A percentile compares a stretch with the other conserved stretches of the same genome.
These are phyloP conservation scores for Silurus lanzhouensis DNA, from an alignment of 2,797 vertebrate genomes.

Conservation along the genomic window DNA sequence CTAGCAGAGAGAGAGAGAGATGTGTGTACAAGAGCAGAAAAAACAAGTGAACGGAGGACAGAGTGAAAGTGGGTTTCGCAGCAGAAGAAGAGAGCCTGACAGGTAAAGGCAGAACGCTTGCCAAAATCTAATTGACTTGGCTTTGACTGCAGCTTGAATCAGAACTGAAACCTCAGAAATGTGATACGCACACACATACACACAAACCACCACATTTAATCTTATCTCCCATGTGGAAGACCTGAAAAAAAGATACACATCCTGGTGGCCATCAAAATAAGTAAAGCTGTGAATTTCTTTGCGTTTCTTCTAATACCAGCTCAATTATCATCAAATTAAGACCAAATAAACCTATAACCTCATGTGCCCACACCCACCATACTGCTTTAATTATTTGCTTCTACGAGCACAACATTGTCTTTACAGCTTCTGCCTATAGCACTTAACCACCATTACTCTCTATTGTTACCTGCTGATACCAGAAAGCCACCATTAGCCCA, in stretches of 20 bases:
- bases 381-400: constrained; percentile 9
- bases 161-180: background rate
- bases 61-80: constrained; percentile 31
- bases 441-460: constrained; percentile 41
- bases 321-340: background rate
- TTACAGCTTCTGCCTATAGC: constrained; percentile 39
- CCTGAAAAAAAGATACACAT: constrained; percentile 1
- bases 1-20: constrained; percentile 4
- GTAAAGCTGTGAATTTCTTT: background rate
- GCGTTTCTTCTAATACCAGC: background rate
- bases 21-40: background rate
- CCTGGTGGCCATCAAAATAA: constrained; percentile 11
- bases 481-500: constrained; percentile 45
- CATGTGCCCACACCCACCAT: constrained; percentile 14
- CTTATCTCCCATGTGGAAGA: background rate
- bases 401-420: constrained; percentile 16
- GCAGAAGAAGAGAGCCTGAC: constrained; percentile 25
- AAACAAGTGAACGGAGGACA: constrained; percentile 36
- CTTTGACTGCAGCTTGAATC: constrained; percentile 31
- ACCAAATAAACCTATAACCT: constrained; percentile 1
- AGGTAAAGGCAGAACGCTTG: constrained; percentile 23
- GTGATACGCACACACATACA: background rate
- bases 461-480: constrained; percentile 49
- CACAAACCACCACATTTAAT: background rate
- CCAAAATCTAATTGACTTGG: constrained; percentile 41